These are phyloP conservation scores for Corythaeola cristata DNA, from an alignment of 2,113 vertebrate species.

Conservation along the genomic window DNA sequence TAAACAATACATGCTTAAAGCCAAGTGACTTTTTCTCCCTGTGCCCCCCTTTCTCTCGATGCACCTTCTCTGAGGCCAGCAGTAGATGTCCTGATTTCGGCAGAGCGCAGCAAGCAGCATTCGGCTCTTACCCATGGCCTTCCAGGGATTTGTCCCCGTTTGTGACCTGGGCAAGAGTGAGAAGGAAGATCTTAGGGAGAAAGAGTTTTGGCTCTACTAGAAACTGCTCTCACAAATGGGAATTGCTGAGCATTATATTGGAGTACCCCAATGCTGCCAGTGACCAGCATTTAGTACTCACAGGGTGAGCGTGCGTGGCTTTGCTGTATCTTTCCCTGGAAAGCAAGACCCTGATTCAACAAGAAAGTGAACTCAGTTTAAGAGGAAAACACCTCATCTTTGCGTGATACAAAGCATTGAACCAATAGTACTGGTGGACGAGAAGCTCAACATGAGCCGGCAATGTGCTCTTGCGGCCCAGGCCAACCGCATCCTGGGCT, in stretches of 20 bases:
- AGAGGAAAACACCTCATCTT: background rate
- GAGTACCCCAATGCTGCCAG: background rate
- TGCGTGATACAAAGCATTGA: background rate
- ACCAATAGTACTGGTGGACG: too few relatives aligned
- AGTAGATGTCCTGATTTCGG: background rate
- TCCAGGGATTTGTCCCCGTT: background rate
- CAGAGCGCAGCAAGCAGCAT: background rate
- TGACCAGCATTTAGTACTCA: background rate
- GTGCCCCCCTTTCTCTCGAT: background rate
- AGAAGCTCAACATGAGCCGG: too few relatives aligned
- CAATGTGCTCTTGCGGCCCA: too few relatives aligned
- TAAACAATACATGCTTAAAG: background rate
- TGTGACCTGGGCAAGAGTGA: background rate
- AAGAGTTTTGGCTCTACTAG: background rate
- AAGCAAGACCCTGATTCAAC: background rate
- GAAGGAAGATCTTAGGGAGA: background rate
- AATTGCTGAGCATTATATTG: fast-evolving
- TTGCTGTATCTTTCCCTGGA: background rate
- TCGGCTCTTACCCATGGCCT: background rate
- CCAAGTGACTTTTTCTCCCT: background rate
- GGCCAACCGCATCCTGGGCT: too few relatives aligned
- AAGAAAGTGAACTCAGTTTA: background rate
- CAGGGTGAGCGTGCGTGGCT: background rate
- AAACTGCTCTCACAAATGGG: background rate
- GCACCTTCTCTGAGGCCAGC: background rate